Conservation (phyloP, 1,140 invertebrate genomes). For the Carposina sasakii region DNA sequence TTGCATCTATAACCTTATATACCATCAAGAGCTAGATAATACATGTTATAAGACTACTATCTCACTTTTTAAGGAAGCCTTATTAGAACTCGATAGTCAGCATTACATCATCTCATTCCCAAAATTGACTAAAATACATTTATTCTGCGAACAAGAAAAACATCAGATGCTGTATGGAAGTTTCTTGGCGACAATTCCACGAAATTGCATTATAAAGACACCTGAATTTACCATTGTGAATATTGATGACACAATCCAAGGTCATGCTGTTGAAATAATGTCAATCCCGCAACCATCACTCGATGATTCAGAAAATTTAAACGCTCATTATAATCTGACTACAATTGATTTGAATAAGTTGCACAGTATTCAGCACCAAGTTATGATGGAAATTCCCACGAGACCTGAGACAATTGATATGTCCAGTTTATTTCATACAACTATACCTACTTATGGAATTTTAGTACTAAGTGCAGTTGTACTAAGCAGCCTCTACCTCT, state of each 20-base stretch:
- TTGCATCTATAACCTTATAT: constrained; percentile 1
- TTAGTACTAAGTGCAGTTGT: constrained; percentile 3
- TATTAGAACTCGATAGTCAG: background rate
- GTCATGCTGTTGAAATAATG: background rate
- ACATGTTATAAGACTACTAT: background rate
- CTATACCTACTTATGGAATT: background rate
- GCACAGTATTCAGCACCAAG: background rate
- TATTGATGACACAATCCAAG: background rate
- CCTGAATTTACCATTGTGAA: constrained; percentile 5
- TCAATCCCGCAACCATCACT: background rate
- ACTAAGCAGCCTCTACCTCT: background rate
- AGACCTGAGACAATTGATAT: background rate
- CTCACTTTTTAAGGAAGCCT: background rate
- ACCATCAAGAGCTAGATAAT: background rate
- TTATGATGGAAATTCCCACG: background rate
- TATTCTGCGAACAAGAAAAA: background rate
- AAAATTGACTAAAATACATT: background rate
- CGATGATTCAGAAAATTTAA: no score
- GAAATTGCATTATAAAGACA: constrained; percentile 1
- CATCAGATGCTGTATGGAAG: background rate
- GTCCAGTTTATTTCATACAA: background rate
- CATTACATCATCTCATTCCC: constrained; percentile 6
- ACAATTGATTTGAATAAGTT: background rate
- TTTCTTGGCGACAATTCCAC: background rate
- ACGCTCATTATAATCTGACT: background rate